A percentile compares a stretch with the other conserved stretches of the same genome.
Conservation (phyloP, 2,113 vertebrate species). For the Notarius lentiginosus region DNA sequence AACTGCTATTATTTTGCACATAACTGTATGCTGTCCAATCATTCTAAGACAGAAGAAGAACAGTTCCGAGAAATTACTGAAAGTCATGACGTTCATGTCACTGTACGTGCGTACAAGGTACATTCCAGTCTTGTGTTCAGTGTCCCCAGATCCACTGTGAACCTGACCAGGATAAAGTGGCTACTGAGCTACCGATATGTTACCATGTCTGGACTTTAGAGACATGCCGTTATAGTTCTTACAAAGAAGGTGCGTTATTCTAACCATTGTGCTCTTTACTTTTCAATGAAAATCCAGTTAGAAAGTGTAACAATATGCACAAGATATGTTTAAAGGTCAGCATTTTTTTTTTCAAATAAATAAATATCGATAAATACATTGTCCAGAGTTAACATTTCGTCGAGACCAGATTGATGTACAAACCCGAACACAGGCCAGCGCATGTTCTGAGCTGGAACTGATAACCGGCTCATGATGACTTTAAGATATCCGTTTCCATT, state of each 20-base stretch:
- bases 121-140: no score
- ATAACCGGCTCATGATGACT: not conserved
- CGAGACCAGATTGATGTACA: not conserved
- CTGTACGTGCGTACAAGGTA: not conserved
- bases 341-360: not conserved
- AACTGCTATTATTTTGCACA: no score
- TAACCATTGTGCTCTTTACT: not conserved
- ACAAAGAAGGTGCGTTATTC: not conserved
- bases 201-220: not conserved
- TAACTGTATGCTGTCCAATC: no score
- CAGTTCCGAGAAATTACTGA: no score
- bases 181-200: not conserved
- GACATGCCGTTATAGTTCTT: not conserved
- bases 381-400: not conserved
- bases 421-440: not conserved
- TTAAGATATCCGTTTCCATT: not conserved
- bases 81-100: no score
- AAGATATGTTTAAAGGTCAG: not conserved
- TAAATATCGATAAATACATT: not conserved
- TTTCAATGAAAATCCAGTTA: not conserved
- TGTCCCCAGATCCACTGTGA: not conserved
- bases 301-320: not conserved
- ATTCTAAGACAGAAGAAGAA: no score
- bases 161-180: not conserved
- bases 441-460: not conserved